Evolutionary conservation across 23 tunicate species (phyloP), one percentile per base, ranked within the genome.

Genomic region (Phallusia fumigata): DNA sequence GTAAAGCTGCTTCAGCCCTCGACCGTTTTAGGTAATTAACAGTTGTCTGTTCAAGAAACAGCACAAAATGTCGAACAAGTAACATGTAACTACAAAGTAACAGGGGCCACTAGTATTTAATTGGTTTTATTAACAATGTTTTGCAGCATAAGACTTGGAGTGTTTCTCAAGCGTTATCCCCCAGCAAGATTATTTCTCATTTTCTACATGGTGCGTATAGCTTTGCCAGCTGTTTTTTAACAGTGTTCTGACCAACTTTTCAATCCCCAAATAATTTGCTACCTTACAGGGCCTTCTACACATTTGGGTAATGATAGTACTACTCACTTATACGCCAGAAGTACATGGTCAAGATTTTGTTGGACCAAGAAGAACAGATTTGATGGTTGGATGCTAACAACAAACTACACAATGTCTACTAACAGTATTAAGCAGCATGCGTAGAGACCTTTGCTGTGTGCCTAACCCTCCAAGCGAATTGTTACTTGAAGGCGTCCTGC

Each of bases 101-200:
- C n/a, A n/a, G n/a, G n/a, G n/a, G n/a, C n/a, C n/a, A n/a, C n/a
- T n/a, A n/a, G n/a, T n/a, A n/a, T n/a, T n/a, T n/a, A n/a, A n/a
- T n/a, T n/a, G n/a, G n/a, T n/a, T n/a, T n/a, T n/a, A n/a, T n/a
- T n/a, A n/a, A n/a, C n/a, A n/a, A n/a, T 24, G 28, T n/a, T 52
- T 64, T 35, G 45, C 83, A 91, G 97, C 69, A 95, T 96, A 52
- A 96, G 96, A 33, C 93, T 96, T 50, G 99, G 99, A 3, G 86
- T 91, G 10, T 91, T 96, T 65, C 73, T 96, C 30, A 91, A 90
- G 82, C 83, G 99, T 30, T 91, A 91, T 88, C 99, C 99, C 10
- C 91, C 90, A 0, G 96, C 96, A 73, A 82, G 99, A 73, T 79
- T 96, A 8, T 93, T 96, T 65, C 88, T 96, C 0, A 53, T 91